phyloP scores from a whole-genome alignment of 2,113 vertebrate species.

The Chionodraco myersi region DNA sequence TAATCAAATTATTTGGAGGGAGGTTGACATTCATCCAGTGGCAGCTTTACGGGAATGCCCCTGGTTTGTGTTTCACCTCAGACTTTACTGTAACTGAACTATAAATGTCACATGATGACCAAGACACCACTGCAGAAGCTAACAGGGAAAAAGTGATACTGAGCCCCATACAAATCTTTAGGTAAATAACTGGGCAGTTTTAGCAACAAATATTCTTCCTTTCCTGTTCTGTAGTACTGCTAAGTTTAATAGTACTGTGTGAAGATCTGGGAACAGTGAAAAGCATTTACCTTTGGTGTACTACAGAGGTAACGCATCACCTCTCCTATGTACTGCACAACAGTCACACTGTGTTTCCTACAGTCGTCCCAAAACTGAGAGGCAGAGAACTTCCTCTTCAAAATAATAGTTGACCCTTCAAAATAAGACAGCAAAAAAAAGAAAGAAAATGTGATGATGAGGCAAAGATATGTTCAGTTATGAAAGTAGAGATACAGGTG shows the following conservation, averaged over 20 bases:
- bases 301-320: conserved; percentile 90
- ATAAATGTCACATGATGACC: conserved; percentile 31
- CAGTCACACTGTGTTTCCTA: conserved; percentile 87
- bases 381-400: conserved; percentile 90
- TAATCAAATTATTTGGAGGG: background rate
- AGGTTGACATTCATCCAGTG: background rate
- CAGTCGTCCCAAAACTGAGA: conserved; percentile 94
- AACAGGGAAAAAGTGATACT: background rate
- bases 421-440: conserved; percentile 5
- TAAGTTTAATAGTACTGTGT: background rate
- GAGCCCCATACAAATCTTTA: background rate
- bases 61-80: conserved; percentile 33
- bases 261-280: background rate
- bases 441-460: background rate
- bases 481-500: background rate
- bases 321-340: conserved; percentile 92
- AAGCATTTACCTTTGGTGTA: conserved; percentile 81
- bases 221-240: background rate
- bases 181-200: background rate
- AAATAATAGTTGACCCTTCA: conserved; percentile 87
- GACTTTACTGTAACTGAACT: background rate
- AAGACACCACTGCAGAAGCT: background rate
- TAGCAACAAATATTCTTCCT: conserved; percentile 1
- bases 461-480: background rate
- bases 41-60: background rate